Evolutionary conservation across 2,797 vertebrate genomes (phyloP), one percentile per base, ranked within the genome.

Genomic region (Carduelis carduelis): DNA sequence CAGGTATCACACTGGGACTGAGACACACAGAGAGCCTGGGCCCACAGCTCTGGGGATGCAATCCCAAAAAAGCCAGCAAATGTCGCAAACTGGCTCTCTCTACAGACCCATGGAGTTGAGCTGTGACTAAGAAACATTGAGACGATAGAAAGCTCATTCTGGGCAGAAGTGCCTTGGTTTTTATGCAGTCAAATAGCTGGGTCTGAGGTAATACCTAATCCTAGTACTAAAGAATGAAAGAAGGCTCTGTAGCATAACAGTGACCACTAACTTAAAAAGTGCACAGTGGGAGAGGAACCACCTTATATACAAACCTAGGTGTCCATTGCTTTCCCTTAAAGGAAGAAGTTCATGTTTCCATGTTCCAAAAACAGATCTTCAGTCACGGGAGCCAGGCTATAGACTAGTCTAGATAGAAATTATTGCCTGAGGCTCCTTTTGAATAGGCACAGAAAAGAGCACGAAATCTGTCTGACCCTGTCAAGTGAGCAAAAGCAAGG

Each of bases 371-470:
- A 34, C 41, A 13, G 9, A 24, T 5, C 6, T 39, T 60, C 41
- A 23, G 28, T 26, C 1, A 1, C 0, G 0, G 28, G 19, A 60
- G 3, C 15, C 52, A 17, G 35, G 8, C 27, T 56, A 4, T 10
- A 28, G 21, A 21, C 4, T 37, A 56, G 5, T 6, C 28, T 18
- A 22, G 32, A 23, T 2, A 63, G 43, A 46, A 76, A 72, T 39
- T 37, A 10, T 10, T 60, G 17, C 21, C 41, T 72, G 21, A 5
- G 0, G 0, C 12, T 87, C 16, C 20, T 61, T 35, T 49, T 56
- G 26, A 64, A 55, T 82, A 93, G 14, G 14, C 32, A 8, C 11
- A 20, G 16, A 26, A 56, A 64, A 46, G 24, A 82, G 34, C 32
- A 28, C 2, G 26, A 64, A 64, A 52, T 27, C 16, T 49, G 12